phyloP scores from a whole-genome alignment of 2,113 vertebrate genomes.

The Alexandromys fortis region DNA sequence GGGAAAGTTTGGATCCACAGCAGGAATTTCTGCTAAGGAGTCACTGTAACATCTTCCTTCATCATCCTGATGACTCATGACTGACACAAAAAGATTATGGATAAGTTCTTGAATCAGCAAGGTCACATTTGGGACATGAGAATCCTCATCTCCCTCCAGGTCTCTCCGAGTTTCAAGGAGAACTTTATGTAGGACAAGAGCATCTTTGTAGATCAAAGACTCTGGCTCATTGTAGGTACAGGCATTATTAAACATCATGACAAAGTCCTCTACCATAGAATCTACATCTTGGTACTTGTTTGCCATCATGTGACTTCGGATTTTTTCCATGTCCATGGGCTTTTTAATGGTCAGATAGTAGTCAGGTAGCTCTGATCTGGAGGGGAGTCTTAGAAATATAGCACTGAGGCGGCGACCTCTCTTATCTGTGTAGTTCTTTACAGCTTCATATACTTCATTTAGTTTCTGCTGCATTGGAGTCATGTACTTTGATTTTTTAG shows the following conservation, averaged over 20 bases:
- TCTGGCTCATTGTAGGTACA: slow-evolving; percentile 99
- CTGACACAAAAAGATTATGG: slow-evolving; percentile 98
- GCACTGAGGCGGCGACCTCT: slow-evolving; percentile 98
- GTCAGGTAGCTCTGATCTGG: slow-evolving; percentile 98
- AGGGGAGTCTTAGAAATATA: slow-evolving; percentile 96
- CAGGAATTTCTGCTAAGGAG: slow-evolving; percentile 97
- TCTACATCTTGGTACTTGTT: slow-evolving; percentile 99
- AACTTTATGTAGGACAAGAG: slow-evolving; percentile 96
- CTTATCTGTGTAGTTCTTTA: slow-evolving; percentile 98
- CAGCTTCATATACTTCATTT: slow-evolving; percentile 97
- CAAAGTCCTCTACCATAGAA: slow-evolving; percentile 97
- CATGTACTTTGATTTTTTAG: slow-evolving; percentile 98
- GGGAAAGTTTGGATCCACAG: slow-evolving; percentile 91
- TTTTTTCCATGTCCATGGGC: slow-evolving; percentile 98
- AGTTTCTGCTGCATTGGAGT: slow-evolving; percentile 98
- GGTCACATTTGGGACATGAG: slow-evolving; percentile 95
- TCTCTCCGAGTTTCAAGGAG: slow-evolving; percentile 95
- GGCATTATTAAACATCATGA: slow-evolving; percentile 99
- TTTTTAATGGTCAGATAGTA: slow-evolving; percentile 99
- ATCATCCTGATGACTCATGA: slow-evolving; percentile 98
- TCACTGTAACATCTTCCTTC: slow-evolving; percentile 99
- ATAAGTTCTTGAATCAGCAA: slow-evolving; percentile 97
- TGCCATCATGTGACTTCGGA: slow-evolving; percentile 98
- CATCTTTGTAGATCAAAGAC: slow-evolving; percentile 98
- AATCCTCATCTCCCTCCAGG: slow-evolving; percentile 96